A percentile compares a stretch with the other conserved stretches of the same genome.
Evolutionary conservation across 2,797 vertebrate species (phyloP).

Genomic region (Notolepis coatsorum): DNA sequence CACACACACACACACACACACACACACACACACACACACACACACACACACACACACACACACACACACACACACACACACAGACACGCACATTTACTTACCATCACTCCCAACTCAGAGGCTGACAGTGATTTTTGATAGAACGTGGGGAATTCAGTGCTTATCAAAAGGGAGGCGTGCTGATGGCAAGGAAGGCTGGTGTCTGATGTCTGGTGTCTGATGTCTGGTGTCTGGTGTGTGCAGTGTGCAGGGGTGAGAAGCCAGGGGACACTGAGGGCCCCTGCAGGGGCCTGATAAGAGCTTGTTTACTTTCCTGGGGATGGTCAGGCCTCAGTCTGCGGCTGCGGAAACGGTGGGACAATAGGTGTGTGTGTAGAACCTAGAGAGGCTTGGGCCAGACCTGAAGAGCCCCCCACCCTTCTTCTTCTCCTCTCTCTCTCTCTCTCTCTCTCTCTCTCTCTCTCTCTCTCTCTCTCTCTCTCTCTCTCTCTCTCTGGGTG

Average conservation of each 20-base stretch:
- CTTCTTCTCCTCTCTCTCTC: conserved; percentile 32
- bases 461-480: too few species aligned
- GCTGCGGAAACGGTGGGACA: conserved; percentile 87
- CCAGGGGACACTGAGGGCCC: conserved; percentile 85
- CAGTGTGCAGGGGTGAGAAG: conserved; percentile 74
- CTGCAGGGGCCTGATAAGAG: conserved; percentile 90
- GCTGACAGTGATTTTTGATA: conserved; percentile 39
- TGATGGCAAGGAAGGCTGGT: conserved; percentile 62
- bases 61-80: conserved; percentile 2
- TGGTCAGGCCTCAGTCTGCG: conserved; percentile 83
- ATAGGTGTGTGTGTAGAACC: conserved; percentile 82
- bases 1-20: neutral
- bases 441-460: conserved; percentile 28
- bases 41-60: conserved; percentile 5
- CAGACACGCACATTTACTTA: neutral
- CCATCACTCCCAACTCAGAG: neutral
- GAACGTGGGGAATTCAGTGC: conserved; percentile 33
- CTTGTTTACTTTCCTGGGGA: conserved; percentile 95
- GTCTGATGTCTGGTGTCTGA: too few species aligned
- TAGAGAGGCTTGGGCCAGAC: conserved; percentile 51
- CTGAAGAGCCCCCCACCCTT: conserved; percentile 67
- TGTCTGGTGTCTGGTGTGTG: conserved; percentile 63
- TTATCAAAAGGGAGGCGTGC: conserved; percentile 51
- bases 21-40: neutral
- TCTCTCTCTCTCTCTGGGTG: too few species aligned